Base-by-base conservation (phyloP, 2,888 invertebrate genomes). In the Ischnura elegans region DNA sequence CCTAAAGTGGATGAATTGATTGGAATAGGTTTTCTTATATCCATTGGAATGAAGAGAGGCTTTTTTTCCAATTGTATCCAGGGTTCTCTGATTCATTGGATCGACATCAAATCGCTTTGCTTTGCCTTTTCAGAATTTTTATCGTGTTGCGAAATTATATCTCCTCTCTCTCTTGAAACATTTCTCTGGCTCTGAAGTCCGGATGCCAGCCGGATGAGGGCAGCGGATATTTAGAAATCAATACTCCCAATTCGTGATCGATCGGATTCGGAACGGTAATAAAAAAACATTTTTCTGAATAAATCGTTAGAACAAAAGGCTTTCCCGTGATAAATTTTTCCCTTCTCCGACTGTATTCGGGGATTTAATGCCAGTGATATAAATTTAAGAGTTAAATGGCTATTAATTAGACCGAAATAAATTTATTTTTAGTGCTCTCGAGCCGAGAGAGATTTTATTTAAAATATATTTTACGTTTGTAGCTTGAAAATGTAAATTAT, bases 401-500 rank as follows among this genome's bases (percentile, higher is more conserved):
- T n/a, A 61, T 61, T 61, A 61, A 61, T 61, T 61, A n/a, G 61
- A n/a, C 61, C n/a, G 61, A 61, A 61, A n/a, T 25, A 61, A 61
- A 61, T 61, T 61, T n/a, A 61, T 61, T 61, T 61, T 61, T 61
- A 25, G 61, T 8, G 61, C 2, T 13, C n/a, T 13, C n/a, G 51
- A 2, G 51, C 19, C 0, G 51, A 51, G n/a, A n/a, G 61, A 61
- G n/a, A n/a, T 4, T n/a, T 61, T 61, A 3, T 61, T n/a, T n/a
- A n/a, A 61, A 61, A 61, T n/a, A 19, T n/a, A 61, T n/a, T n/a
- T n/a, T n/a, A n/a, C 61, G 8, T 10, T 61, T 10, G n/a, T 19
- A n/a, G 19, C 19, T n/a, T n/a, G n/a, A n/a, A n/a, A n/a, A 61
- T 61, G 61, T 61, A n/a, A 61, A 61, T 61, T 61, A 61, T 61